Evolutionary conservation across 2,888 invertebrate genomes (phyloP).

Genomic region (Nomada ferruginata): DNA sequence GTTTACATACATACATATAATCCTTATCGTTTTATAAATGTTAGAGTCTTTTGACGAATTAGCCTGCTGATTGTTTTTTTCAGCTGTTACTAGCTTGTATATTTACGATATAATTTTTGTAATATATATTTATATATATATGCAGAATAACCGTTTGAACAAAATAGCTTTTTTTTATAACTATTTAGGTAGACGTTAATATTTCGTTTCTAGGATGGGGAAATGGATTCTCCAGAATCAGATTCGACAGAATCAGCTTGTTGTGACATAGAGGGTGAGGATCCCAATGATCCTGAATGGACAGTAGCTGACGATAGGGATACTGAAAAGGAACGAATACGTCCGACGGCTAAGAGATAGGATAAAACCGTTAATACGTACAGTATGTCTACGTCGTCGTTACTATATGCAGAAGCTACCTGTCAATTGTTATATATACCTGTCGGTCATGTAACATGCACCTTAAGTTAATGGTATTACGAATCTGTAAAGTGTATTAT

Average conservation of each 20-base stretch:
- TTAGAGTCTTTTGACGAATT: constrained; percentile 59
- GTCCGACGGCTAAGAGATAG: constrained; percentile 83
- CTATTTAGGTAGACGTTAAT: constrained; percentile 58
- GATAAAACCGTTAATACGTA: constrained; percentile 75
- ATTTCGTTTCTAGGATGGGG: constrained; percentile 82
- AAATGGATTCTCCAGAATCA: constrained; percentile 84
- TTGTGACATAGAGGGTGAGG: constrained; percentile 88
- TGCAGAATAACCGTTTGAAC: constrained; percentile 54
- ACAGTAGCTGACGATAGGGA: constrained; percentile 85
- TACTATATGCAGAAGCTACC: constrained; percentile 81
- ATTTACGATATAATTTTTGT: constrained; percentile 55
- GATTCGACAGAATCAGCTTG: constrained; percentile 86
- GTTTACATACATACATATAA: constrained; percentile 38
- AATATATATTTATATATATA: not conserved
- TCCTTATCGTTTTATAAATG: constrained; percentile 46
- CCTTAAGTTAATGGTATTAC: constrained; percentile 83
- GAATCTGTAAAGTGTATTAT: constrained; percentile 84
- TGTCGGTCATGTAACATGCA: constrained; percentile 83
- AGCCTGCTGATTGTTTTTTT: constrained; percentile 64
- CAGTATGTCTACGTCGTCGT: constrained; percentile 77
- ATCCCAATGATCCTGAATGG: constrained; percentile 95
- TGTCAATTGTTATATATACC: constrained; percentile 84
- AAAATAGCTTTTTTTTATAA: constrained; percentile 26
- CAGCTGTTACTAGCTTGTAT: constrained; percentile 66
- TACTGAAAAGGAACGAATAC: constrained; percentile 83